These are phyloP conservation scores for Carabus problematicus DNA, from an alignment of 2,888 invertebrate genomes.

Conservation along the genomic window DNA sequence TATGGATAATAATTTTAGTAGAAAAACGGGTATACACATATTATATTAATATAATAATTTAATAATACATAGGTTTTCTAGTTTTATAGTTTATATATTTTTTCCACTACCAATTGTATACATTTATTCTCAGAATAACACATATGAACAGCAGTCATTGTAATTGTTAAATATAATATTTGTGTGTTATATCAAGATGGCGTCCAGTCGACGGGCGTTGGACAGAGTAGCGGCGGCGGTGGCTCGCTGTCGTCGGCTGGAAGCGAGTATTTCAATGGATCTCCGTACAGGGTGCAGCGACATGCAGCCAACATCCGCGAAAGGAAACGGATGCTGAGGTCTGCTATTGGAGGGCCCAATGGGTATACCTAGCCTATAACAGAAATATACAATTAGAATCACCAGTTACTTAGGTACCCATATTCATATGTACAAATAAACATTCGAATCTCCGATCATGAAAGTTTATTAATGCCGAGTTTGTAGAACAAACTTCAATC, in stretches of 20 bases:
- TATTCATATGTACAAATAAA: background rate
- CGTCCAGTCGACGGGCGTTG: slow-evolving; percentile 38
- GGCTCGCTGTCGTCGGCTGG: slow-evolving; percentile 48
- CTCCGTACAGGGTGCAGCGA: slow-evolving; percentile 87
- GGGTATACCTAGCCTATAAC: slow-evolving; percentile 65
- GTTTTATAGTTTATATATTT: background rate
- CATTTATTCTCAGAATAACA: too few species aligned
- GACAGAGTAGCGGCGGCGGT: slow-evolving; percentile 39
- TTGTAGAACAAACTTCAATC: too few species aligned
- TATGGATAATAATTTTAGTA: too few species aligned
- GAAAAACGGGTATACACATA: too few species aligned
- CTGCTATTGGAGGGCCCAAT: slow-evolving; percentile 75
- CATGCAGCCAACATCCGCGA: slow-evolving; percentile 96
- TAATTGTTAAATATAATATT: background rate
- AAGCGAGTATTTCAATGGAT: slow-evolving; percentile 72
- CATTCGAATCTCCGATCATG: too few species aligned
- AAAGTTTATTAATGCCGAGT: too few species aligned
- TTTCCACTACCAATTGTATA: background rate
- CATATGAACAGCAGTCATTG: too few species aligned
- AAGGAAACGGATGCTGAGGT: slow-evolving; percentile 98
- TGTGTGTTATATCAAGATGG: slow-evolving; percentile 27
- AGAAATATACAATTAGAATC: slow-evolving; percentile 1
- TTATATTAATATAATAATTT: too few species aligned
- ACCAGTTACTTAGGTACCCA: background rate
- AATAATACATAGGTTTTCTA: too few species aligned